phyloP scores from a whole-genome alignment of 2,113 vertebrate species.

The Hystrix cristata region DNA sequence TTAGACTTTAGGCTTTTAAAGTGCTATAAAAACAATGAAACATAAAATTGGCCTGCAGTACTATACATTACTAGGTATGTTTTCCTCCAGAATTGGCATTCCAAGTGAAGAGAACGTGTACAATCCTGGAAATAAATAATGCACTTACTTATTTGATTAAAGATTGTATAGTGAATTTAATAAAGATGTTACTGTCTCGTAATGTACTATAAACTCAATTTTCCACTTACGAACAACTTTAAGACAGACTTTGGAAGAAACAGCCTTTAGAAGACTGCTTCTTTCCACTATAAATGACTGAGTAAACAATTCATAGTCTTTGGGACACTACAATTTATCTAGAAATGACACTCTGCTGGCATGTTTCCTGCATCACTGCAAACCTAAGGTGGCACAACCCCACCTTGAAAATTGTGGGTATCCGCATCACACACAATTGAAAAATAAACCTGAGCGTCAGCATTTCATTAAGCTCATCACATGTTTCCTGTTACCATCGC shows the following conservation, averaged over 20 bases:
- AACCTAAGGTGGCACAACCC: neutral
- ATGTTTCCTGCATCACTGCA: neutral
- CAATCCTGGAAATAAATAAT: conserved; percentile 70
- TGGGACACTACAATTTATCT: neutral
- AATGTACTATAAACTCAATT: conserved; percentile 74
- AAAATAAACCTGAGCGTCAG: neutral
- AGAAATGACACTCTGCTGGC: neutral
- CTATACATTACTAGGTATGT: neutral
- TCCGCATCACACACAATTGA: neutral
- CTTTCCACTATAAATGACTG: neutral
- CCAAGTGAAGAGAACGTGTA: neutral
- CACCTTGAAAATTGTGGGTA: neutral
- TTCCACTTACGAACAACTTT: conserved; percentile 68
- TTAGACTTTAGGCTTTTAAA: neutral
- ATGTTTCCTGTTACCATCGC: neutral
- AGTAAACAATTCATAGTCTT: conserved; percentile 12
- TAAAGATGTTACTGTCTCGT: conserved; percentile 55
- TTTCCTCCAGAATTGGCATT: conserved; percentile 37
- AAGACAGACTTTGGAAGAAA: conserved; percentile 54
- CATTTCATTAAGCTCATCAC: conserved; percentile 36
- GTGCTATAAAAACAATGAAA: neutral
- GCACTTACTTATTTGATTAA: conserved; percentile 75
- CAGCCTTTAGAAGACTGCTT: conserved; percentile 16
- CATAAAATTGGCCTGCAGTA: neutral
- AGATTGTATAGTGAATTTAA: conserved; percentile 62